Base-by-base conservation (phyloP, 2,888 invertebrate genomes). In the Nemurella pictetii region DNA sequence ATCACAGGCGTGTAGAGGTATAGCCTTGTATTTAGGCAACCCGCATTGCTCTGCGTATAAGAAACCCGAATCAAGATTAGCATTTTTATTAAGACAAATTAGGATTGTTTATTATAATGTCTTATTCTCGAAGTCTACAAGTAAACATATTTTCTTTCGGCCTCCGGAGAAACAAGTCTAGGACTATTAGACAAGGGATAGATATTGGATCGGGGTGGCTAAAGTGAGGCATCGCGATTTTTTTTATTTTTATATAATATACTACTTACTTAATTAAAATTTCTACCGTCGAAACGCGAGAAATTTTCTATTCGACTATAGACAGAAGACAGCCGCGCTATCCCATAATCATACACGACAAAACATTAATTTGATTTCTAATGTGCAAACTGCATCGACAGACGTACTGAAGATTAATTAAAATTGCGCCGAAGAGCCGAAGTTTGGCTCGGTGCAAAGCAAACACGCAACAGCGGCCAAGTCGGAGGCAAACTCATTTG, bases 21-120 rank as follows among this genome's bases (percentile, higher is more conserved):
- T 26, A 75, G 26, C 75, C 75, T 75, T 75, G 75, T 75, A 28
- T 27, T 75, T 75, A 75, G 26, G 75, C 75, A 75, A 26, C 75
- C 75, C 75, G 75, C 75, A 75, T 28, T 25, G 75, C 75, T 75
- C 15, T 7, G 55, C 5, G 55, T 15, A n/a, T n/a, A 55, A 55
- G 55, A 55, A 55, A 3, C 1, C 55, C 55, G 55, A 55, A 55
- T 55, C 55, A 55, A 55, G 55, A 55, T 55, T 55, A 55, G 55
- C 55, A 55, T 55, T 55, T 55, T 55, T 55, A 55, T 55, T 55
- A 55, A 55, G 55, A 55, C 55, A 55, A 55, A 55, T 55, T 55
- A 55, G 55, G 55, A 55, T 55, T 55, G 55, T 55, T 55, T 55
- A 55, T 55, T 55, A 15, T 55, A 55, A 55, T 55, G 55, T 55